Conservation (phyloP, 53 echinoderm and acorn worm genomes). For the Antedon mediterranea region DNA sequence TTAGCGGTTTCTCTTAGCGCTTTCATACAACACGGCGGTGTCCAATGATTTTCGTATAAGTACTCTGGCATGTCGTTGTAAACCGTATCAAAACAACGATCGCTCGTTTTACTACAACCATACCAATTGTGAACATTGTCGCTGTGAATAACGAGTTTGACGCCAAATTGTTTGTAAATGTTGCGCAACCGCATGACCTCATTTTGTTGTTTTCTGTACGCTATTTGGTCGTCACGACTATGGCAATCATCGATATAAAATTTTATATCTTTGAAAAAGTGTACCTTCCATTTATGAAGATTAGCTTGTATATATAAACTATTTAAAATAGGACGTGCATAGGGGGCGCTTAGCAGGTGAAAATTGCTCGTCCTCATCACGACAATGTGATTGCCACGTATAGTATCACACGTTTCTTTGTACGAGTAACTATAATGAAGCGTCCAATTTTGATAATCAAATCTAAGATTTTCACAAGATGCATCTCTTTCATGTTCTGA, state of each 20-base stretch:
- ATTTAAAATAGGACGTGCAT: not conserved
- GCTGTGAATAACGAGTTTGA: not conserved
- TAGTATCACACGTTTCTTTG: not conserved
- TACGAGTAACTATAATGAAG: not conserved
- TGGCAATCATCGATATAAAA: not conserved
- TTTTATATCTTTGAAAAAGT: not conserved
- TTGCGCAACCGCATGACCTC: not conserved
- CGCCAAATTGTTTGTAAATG: constrained; percentile 1
- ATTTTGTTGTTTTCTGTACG: not conserved
- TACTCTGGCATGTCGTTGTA: constrained; percentile 6
- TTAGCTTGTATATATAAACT: constrained; percentile 4
- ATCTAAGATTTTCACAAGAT: not conserved
- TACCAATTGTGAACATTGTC: not conserved
- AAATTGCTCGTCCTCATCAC: not conserved
- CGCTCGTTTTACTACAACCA: not conserved
- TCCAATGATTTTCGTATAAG: not conserved
- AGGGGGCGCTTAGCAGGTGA: not conserved
- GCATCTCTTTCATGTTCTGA: not conserved
- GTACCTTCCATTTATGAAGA: constrained; percentile 5
- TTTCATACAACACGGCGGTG: constrained; percentile 8
- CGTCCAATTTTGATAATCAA: constrained; percentile 3
- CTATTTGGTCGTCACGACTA: not conserved
- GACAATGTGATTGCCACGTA: not conserved
- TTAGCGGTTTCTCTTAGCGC: not conserved
- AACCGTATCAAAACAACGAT: constrained; percentile 3